Evolutionary conservation across 1,140 invertebrate species (phyloP).

Genomic region (Euschistus heros): DNA sequence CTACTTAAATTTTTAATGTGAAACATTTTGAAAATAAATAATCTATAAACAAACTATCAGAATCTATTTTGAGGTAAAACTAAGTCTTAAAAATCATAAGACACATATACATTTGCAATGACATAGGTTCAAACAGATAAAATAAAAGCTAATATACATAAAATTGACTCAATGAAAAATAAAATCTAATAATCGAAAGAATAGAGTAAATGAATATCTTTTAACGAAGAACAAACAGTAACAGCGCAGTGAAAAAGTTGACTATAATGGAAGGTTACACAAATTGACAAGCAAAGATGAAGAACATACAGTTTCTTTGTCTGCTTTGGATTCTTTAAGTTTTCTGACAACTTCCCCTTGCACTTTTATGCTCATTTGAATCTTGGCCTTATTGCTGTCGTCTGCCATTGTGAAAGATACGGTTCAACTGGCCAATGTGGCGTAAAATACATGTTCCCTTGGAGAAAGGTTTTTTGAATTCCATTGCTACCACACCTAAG

Average conservation of each 20-base stretch:
- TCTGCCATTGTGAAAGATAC: slow-evolving; percentile 22
- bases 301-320: slow-evolving; percentile 52
- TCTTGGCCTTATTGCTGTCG: slow-evolving; percentile 15
- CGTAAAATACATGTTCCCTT: neutral
- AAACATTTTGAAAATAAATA: neutral
- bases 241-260: neutral
- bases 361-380: slow-evolving; percentile 52
- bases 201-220: neutral
- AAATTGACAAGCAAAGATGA: neutral
- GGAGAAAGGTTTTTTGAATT: no score
- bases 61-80: neutral
- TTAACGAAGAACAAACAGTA: neutral
- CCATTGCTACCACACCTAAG: no score
- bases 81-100: neutral
- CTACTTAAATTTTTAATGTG: neutral
- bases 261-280: slow-evolving; percentile 15
- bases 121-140: slow-evolving; percentile 13
- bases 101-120: neutral
- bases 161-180: neutral
- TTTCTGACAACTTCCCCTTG: slow-evolving; percentile 72
- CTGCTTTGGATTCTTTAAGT: slow-evolving; percentile 67
- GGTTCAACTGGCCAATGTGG: neutral
- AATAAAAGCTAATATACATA: neutral
- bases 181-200: neutral
- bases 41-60: neutral